These are phyloP conservation scores for Matsumyia berberina DNA, from an alignment of 2,888 invertebrate species.

Conservation along the genomic window DNA sequence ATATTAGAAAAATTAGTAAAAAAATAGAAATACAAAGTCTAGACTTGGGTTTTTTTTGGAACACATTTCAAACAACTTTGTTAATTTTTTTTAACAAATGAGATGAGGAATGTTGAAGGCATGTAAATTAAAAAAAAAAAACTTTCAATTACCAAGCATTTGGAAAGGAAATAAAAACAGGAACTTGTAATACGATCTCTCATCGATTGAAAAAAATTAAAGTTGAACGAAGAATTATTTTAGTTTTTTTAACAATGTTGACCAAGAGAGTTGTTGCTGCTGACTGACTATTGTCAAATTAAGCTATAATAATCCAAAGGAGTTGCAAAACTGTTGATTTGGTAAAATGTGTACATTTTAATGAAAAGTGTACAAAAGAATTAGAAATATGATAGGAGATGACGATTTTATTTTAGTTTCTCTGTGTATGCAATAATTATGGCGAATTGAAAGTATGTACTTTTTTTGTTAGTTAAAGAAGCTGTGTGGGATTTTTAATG, in stretches of 20 bases:
- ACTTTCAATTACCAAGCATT: conserved; percentile 48
- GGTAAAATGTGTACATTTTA: conserved; percentile 59
- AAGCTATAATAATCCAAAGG: conserved; percentile 76
- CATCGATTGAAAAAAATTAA: conserved; percentile 50
- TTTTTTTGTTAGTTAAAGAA: conserved; percentile 37
- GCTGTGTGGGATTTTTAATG: conserved; percentile 16
- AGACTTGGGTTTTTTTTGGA: background rate
- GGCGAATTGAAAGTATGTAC: conserved; percentile 16
- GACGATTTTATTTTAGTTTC: background rate
- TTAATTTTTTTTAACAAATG: conserved; percentile 17
- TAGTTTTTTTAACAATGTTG: conserved; percentile 57
- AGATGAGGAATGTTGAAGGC: conserved; percentile 54
- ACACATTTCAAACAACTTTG: conserved; percentile 23
- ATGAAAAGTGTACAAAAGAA: conserved; percentile 58
- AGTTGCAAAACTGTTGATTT: conserved; percentile 75
- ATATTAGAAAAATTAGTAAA: conserved; percentile 22
- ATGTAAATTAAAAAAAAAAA: conserved; percentile 39
- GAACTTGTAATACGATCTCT: conserved; percentile 54
- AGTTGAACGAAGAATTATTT: conserved; percentile 39
- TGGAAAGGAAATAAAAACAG: conserved; percentile 23
- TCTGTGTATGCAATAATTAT: conserved; percentile 41
- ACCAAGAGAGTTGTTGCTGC: conserved; percentile 49
- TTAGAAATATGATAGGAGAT: conserved; percentile 30
- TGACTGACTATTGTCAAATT: conserved; percentile 54
- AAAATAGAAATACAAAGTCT: background rate